Percentiles rank a stretch among this genome's conserved stretches.
These are phyloP conservation scores for Galeopterus variegatus DNA, from an alignment of 2,113 vertebrate genomes.

Conservation along the genomic window DNA sequence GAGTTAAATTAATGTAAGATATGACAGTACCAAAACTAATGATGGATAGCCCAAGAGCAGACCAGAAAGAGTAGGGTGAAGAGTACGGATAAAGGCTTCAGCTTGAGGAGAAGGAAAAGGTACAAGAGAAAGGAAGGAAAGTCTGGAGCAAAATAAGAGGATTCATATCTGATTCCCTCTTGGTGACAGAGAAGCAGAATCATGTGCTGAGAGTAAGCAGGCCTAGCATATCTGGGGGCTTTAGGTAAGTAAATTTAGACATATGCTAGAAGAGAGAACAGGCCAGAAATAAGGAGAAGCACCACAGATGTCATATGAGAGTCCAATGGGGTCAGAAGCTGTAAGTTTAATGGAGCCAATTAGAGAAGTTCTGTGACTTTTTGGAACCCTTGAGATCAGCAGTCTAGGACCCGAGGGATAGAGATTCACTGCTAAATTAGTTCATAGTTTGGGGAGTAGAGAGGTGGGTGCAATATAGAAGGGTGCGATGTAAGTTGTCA, in stretches of 20 bases:
- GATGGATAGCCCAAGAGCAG: not conserved
- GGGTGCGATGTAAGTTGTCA: not conserved
- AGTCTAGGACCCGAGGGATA: conserved; percentile 9
- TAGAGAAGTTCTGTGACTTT: conserved; percentile 39
- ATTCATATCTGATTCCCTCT: not conserved
- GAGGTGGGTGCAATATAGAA: not conserved
- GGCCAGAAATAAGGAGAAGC: not conserved
- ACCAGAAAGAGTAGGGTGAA: not conserved
- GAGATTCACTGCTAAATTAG: conserved; percentile 24
- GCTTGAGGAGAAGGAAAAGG: not conserved
- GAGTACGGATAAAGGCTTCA: not conserved
- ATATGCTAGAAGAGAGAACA: not conserved
- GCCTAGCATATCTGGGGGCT: not conserved
- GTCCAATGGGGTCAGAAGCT: not conserved
- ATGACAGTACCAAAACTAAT: not conserved
- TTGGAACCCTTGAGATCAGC: not conserved
- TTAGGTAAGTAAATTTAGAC: not conserved
- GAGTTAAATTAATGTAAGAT: not conserved
- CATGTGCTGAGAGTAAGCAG: not conserved
- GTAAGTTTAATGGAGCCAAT: conserved; percentile 27
- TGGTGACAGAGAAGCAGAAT: not conserved
- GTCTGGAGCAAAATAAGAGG: not conserved
- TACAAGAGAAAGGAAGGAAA: not conserved
- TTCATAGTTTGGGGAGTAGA: not conserved
- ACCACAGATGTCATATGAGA: not conserved